Evolutionary conservation across 2,797 vertebrate genomes (phyloP), one percentile per base, ranked within the genome.

Genomic region (Pitangus sulphuratus): DNA sequence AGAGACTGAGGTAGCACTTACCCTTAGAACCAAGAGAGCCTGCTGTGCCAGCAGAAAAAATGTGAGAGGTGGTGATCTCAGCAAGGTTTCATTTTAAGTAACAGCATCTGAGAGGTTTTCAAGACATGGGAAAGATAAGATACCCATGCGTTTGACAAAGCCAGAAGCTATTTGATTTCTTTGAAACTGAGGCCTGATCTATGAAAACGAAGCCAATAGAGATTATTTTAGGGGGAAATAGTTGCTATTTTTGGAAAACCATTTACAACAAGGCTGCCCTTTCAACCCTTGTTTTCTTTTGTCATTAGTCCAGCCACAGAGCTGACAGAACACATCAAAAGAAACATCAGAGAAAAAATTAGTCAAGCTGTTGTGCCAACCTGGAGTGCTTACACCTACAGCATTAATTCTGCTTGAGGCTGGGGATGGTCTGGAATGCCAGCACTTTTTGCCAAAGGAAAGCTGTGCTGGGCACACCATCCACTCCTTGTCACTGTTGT

Each of bases 281-380:
- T 97, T 96, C 80, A 94, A 89, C 65, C 74, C 60, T 39, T 75
- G 20, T 91, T 91, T 97, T 88, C 85, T 89, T 96, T 45, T 89
- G 72, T 44, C 72, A 44, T 81, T 97, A 96, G 96, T 74, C 42
- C 95, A 97, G 81, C 48, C 82, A 93, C 66, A 22, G 13, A 93
- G 81, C 84, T 95, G 85, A 95, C 84, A 94, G 89, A 95, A 88
- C 9, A 95, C 82, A 97, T 97, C 60, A 96, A 96, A 97, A 95
- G 96, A 91, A 94, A 94, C 87, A 96, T 48, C 62, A 88, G 92
- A 89, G 90, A 96, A 97, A 92, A 96, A 97, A 97, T 21, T 94
- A 95, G 97, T 94, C 75, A 92, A 92, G 95, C 48, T 93, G 72
- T 51, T 96, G 94, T 96, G 93, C 96, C 96, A 97, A 94, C 68